Base-by-base conservation (phyloP, 2,113 vertebrate genomes). In the Benitochromis conjunctus region DNA sequence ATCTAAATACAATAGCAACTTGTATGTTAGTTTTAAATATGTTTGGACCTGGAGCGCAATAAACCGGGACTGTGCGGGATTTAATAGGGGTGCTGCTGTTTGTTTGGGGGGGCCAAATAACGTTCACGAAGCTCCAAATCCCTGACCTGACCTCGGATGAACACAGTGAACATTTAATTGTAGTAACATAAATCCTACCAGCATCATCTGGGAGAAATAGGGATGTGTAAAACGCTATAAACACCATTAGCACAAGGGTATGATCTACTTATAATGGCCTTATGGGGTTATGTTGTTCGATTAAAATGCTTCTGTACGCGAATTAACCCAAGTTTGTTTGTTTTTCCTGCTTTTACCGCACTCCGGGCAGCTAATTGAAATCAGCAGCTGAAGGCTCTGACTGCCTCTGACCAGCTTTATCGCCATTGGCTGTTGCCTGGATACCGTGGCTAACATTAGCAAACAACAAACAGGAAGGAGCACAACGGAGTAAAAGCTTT, bases 351-450 rank as follows among this genome's bases (percentile, higher is more conserved):
- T 34, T 60, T 41, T 41, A 43, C 64, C 5, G n/a, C 11, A 43
- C n/a, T 43, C 0, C n/a, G n/a, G 38, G 43, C 12, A 26, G 1
- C 38, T 69, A 43, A 69, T 16, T 69, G 0, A 24, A 69, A 43
- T 41, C 4, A 2, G 6, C 10, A 13, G 43, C 64, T 69, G 19
- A 66, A 21, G 0, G n/a, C 19, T 21, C 11, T 41, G 34, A 41
- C 4, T 0, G 36, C 62, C 6, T 7, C 12, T 5, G 2, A 29
- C 14, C n/a, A 16, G 21, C 51, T 43, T 71, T 16, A 5, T 24
- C 18, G 5, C 5, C 13, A 90, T 91, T 91, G 91, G 85, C 86
- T 81, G 93, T 93, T 91, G 36, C 95, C 58, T 62, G 34, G 94
- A 83, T 69, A 92, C 89, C 1, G 41, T 26, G 24, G 4, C 2